phyloP scores from a whole-genome alignment of 2,888 invertebrate genomes.

The Coronaproctus castanopsis region DNA sequence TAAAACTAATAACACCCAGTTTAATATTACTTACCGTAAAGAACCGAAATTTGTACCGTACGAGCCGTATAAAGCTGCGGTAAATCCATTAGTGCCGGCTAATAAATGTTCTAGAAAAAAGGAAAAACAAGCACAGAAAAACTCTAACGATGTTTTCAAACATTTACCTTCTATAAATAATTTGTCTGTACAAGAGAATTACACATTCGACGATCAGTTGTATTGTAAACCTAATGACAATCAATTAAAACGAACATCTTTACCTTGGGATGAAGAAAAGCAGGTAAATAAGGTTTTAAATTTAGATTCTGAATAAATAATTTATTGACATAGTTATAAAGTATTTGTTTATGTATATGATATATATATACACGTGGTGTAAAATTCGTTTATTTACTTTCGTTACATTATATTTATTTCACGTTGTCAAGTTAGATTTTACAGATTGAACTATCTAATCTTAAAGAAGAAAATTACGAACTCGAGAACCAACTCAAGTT shows the following conservation, averaged over 20 bases:
- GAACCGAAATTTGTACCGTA: slow-evolving; percentile 39
- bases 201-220: neutral
- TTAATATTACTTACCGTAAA: slow-evolving; percentile 9
- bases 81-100: slow-evolving; percentile 47
- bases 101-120: slow-evolving; percentile 24
- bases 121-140: too few species aligned
- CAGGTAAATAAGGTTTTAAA: slow-evolving; percentile 10
- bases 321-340: too few species aligned
- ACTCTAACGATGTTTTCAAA: too few species aligned
- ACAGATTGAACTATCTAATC: slow-evolving; percentile 33
- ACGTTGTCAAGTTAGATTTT: neutral
- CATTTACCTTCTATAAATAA: too few species aligned
- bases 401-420: neutral
- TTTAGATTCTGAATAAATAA: too few species aligned
- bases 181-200: neutral
- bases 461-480: slow-evolving; percentile 46
- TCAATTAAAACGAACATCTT: neutral
- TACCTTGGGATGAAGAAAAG: slow-evolving; percentile 6
- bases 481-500: slow-evolving; percentile 64
- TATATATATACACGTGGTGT: too few species aligned
- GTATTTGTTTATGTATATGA: too few species aligned
- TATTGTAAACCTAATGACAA: too few species aligned
- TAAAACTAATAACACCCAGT: slow-evolving; percentile 1
- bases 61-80: slow-evolving; percentile 70
- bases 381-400: too few species aligned